A percentile compares a stretch with the other conserved stretches of the same genome.
Conservation (phyloP, 2,888 invertebrate species). For the Nomada ruficornis region DNA sequence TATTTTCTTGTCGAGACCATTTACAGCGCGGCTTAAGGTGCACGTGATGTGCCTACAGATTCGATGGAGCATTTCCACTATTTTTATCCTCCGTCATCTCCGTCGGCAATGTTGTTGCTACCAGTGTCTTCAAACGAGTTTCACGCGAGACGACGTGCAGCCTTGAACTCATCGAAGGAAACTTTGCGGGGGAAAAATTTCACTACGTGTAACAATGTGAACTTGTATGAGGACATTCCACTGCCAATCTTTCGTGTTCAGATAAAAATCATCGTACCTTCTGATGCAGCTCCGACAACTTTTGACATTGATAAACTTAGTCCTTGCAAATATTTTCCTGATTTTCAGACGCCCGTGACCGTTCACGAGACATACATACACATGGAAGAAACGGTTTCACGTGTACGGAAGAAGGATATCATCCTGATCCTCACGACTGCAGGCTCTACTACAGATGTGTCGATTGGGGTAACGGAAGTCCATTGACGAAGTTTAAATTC, state of each 20-base stretch:
- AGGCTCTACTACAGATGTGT: slow-evolving; percentile 91
- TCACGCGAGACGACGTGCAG: slow-evolving; percentile 32
- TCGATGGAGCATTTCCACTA: slow-evolving; percentile 57
- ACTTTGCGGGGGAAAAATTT: slow-evolving; percentile 6
- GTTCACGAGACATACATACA: not conserved
- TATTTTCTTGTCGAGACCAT: slow-evolving; percentile 59
- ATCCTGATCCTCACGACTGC: slow-evolving; percentile 90
- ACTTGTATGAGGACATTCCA: not conserved
- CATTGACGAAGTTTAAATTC: slow-evolving; percentile 87
- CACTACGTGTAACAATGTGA: not conserved
- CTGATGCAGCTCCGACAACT: too few relatives aligned
- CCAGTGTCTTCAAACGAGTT: slow-evolving; percentile 81
- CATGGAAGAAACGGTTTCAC: slow-evolving; percentile 76
- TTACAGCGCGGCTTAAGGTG: slow-evolving; percentile 60
- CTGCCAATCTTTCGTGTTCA: not conserved
- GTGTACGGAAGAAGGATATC: slow-evolving; percentile 90
- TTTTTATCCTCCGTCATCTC: slow-evolving; percentile 53
- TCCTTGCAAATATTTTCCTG: too few relatives aligned
- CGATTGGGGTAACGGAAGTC: slow-evolving; percentile 85
- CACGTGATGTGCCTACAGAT: slow-evolving; percentile 65
- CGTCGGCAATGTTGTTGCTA: slow-evolving; percentile 60
- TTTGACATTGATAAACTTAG: too few relatives aligned
- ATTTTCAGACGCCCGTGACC: too few relatives aligned
- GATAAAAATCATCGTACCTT: not conserved
- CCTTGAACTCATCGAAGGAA: slow-evolving; percentile 41